Evolutionary conservation across 2,797 vertebrate species (phyloP), one percentile per base, ranked within the genome.

Genomic region (Tapera naevia): DNA sequence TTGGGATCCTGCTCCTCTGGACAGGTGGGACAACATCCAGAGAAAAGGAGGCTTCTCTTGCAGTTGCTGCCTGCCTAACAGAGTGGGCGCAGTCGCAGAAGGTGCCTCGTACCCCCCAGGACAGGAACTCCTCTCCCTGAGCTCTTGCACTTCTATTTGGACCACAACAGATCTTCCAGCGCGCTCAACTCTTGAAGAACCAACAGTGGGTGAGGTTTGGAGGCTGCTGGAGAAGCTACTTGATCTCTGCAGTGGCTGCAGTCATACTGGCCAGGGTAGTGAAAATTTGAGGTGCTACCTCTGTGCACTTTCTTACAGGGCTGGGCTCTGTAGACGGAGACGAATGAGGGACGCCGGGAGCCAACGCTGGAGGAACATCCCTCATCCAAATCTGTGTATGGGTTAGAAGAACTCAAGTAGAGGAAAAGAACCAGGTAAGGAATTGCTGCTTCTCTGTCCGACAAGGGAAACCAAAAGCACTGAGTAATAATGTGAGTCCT

Each of bases 221-320:
- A 51, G 46, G 70, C 64, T 78, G 67, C 76, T 57, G 4, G 58
- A 71, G 69, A 30, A 58, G 58, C 65, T 28, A 33, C 37, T 82
- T 46, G 16, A 0, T 27, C 56, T 35, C 41, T 51, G 46, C 25
- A n/a, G 80, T 4, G 64, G 25, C 66, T 50, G 75, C 22, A 14
- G 45, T 1, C 19, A 13, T 58, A 2, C 69, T 48, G 65, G 80
- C 74, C 74, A 62, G 62, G 67, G 6, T 7, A 43, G 61, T 71
- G 71, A 9, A 75, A 37, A 22, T 64, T 41, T 73, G 81, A 93
- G 88, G 81, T 73, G 69, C 60, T 86, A 1, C 75, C 39, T 58
- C 84, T 95, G 66, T 92, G 81, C 41, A 53, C 80, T 91, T 80
- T 85, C 74, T 89, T 82, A 5, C 93, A 94, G 93, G 86, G 66